Base-by-base conservation (phyloP, 2,888 invertebrate genomes). In the Conops quadrifasciatus region DNA sequence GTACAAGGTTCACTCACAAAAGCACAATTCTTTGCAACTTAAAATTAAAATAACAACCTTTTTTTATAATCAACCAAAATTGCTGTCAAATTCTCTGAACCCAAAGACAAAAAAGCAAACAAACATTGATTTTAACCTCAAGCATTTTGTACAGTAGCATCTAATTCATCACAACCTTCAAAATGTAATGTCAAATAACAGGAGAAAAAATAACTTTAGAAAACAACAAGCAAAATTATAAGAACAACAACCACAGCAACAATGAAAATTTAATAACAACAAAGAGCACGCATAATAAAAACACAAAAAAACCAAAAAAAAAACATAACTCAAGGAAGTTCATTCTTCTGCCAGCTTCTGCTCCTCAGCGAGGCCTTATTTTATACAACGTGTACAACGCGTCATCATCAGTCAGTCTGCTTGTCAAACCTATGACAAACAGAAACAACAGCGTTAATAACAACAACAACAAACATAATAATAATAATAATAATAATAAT, bases 341-440 rank as follows among this genome's bases (percentile, higher is more conserved):
- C 36, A 36, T 36, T 36, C 36, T 36, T 4, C 36, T 7, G 9
- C 5, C 36, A 36, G 4, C 5, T 36, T 36, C 36, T 36, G 4
- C 36, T 36, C 36, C 4, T 36, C 36, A 36, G 36, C 4, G 9
- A 9, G 9, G 36, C 36, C 9, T 36, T 36, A 7, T 36, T 7
- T 36, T 36, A 36, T 9, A 7, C 36, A 36, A 36, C 9, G 36
- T 36, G 36, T 36, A 9, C 36, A 36, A 4, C 4, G 9, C 36
- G 36, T 36, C 36, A 36, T 36, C 36, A 36, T 36, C 36, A 36
- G 49, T 49, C 49, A 49, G 49, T 49, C 49, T 49, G 49, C 49
- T 3, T 49, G 49, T 49, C 49, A 49, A 49, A 49, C 36, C 19
- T 49, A 19, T 19, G 19, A 49, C 15, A 49, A 49, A 49, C 2